Evolutionary conservation across 2,888 invertebrate species (phyloP).

Genomic region (Listrodromus nycthemerus): DNA sequence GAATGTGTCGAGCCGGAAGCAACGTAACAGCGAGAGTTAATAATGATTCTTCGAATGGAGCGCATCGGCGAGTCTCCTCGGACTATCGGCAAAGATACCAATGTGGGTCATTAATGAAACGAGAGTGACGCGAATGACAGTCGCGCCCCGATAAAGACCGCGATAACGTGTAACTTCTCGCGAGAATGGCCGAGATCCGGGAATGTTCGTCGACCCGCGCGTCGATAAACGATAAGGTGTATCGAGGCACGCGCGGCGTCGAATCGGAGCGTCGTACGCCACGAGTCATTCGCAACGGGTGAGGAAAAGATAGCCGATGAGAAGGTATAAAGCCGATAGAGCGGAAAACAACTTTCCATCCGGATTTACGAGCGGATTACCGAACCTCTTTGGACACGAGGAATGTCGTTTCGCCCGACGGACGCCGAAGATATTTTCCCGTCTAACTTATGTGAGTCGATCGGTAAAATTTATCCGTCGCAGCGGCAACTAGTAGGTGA

Average conservation of each 20-base stretch:
- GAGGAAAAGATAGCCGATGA: conserved; percentile 35
- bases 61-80: background rate
- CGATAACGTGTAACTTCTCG: conserved; percentile 47
- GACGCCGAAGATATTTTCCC: conserved; percentile 20
- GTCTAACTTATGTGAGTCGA: conserved; percentile 31
- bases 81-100: conserved; percentile 2
- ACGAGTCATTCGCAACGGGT: conserved; percentile 47
- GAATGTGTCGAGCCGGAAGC: background rate
- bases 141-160: conserved; percentile 47
- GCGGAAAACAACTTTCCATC: conserved; percentile 61
- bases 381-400: conserved; percentile 49
- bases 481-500: background rate
- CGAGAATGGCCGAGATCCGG: conserved; percentile 9
- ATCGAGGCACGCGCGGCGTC: background rate
- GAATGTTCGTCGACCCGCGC: conserved; percentile 32
- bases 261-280: background rate
- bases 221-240: conserved; percentile 47
- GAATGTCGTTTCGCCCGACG: conserved; percentile 42
- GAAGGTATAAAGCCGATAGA: conserved; percentile 54
- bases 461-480: conserved; percentile 27
- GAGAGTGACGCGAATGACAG: conserved; percentile 3
- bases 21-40: background rate
- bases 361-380: conserved; percentile 59
- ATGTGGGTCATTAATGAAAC: background rate
- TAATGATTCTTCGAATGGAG: background rate